These are phyloP conservation scores for Miichthys miiuy DNA, from an alignment of 2,797 vertebrate genomes.

Conservation along the genomic window DNA sequence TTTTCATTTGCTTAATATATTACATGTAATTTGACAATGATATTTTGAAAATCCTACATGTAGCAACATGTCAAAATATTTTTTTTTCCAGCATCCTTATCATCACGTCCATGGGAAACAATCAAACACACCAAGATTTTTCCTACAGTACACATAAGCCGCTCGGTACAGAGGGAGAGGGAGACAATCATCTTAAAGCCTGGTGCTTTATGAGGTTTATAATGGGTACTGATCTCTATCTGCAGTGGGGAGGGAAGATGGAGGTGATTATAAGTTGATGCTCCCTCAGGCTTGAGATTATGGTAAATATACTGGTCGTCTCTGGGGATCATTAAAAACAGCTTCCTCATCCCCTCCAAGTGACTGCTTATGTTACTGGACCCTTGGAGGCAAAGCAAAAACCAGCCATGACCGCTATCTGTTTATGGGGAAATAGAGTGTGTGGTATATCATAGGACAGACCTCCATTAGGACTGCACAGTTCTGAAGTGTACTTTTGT, in stretches of 20 bases:
- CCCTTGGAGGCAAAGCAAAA: conserved; percentile 62
- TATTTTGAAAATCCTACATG: background rate
- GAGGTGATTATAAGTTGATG: conserved; percentile 82
- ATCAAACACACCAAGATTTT: conserved; percentile 25
- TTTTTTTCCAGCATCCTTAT: conserved; percentile 7
- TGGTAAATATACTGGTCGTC: conserved; percentile 78
- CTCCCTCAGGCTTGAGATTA: conserved; percentile 81
- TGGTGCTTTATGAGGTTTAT: conserved; percentile 74
- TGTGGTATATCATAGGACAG: background rate
- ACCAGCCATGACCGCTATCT: conserved; percentile 32
- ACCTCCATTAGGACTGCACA: conserved; percentile 3
- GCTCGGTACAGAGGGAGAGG: conserved; percentile 19
- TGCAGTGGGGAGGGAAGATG: conserved; percentile 73
- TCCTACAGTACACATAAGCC: conserved; percentile 29
- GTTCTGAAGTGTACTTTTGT: conserved; percentile 8
- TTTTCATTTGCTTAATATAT: background rate
- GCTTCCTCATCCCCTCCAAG: conserved; percentile 65
- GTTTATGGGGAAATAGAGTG: conserved; percentile 33
- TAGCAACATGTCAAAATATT: no score
- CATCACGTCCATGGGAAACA: conserved; percentile 8
- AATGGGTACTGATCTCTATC: conserved; percentile 79
- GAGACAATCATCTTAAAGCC: conserved; percentile 69
- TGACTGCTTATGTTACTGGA: conserved; percentile 67
- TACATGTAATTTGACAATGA: conserved; percentile 9
- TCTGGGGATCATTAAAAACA: conserved; percentile 79